phyloP scores from a whole-genome alignment of 2,113 vertebrate species.

The Podarcis muralis region DNA sequence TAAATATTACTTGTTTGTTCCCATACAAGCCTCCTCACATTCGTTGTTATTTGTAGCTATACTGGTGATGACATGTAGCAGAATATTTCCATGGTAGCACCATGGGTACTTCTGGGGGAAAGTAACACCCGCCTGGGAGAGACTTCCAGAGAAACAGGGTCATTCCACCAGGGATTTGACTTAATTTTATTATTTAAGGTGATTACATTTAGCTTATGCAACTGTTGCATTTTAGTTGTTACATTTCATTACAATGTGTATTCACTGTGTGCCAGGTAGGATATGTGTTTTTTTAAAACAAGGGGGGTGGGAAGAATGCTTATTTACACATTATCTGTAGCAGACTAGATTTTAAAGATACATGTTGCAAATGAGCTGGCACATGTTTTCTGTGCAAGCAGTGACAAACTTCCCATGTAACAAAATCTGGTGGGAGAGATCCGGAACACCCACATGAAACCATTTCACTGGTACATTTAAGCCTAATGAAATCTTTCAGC shows the following conservation, averaged over 20 bases:
- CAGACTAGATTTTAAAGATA: slow-evolving; percentile 49
- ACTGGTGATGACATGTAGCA: neutral
- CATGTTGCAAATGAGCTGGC: slow-evolving; percentile 24
- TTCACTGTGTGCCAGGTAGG: neutral
- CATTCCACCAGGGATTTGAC: neutral
- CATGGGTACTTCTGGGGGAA: too few species aligned
- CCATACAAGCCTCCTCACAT: too few species aligned
- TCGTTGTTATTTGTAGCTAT: neutral
- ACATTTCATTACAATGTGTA: neutral
- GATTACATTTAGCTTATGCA: neutral
- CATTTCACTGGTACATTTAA: slow-evolving; percentile 59
- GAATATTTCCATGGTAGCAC: neutral
- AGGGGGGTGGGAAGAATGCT: slow-evolving; percentile 17
- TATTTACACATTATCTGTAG: slow-evolving; percentile 60
- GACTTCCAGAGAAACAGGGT: too few species aligned
- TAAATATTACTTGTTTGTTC: neutral
- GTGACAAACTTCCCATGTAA: slow-evolving; percentile 41
- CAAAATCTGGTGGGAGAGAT: slow-evolving; percentile 43
- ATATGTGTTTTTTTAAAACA: neutral
- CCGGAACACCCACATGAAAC: slow-evolving; percentile 57
- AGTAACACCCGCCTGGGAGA: too few species aligned
- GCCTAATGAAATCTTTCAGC: slow-evolving; percentile 66
- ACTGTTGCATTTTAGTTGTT: neutral
- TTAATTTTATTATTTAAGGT: neutral
- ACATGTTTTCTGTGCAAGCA: slow-evolving; percentile 39